Base-by-base conservation (phyloP, 2,113 vertebrate genomes). In the Mionectes macconnelli region DNA sequence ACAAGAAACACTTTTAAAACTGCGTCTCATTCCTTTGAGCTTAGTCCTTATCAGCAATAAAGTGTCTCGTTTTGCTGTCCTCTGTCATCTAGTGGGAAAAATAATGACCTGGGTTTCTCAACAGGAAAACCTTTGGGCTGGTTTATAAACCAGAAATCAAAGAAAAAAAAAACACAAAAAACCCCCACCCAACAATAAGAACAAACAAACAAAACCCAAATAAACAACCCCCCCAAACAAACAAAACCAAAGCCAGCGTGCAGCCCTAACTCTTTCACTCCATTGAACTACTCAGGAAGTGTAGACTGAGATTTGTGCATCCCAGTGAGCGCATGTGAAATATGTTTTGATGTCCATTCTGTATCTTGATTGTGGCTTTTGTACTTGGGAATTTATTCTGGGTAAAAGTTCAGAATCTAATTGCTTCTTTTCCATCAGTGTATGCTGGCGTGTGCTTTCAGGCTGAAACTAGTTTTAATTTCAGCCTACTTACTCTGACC, bases 391-490 rank as follows among this genome's bases (percentile, higher is more conserved):
- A 23, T 90, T 76, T 79, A 68, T 77, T 92, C 63, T 77, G 35
- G 21, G 25, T 70, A 31, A 31, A 77, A 95, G 81, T 89, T 87
- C 33, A 84, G 33, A 59, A 39, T 60, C 49, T 62, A 69, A 42
- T 2, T 77, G 31, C 30, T 31, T 79, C n/a, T 74, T 17, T 76
- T 90, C 78, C 64, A 27, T 87, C 87, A 89, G 31, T 30, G 28
- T 82, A 4, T 30, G 25, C n/a, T 81, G 55, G 14, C 19, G 14
- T 70, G 20, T 76, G 52, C 77, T 84, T 92, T 67, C 68, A 87
- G 68, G 64, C 63, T 93, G 89, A 89, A 95, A 91, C 49, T 68
- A 24, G n/a, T 70, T 91, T 93, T 87, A 85, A 91, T 92, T 93
- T 91, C 66, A 87, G 42, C 24, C 42, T 84, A 2, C 40, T 66